Base-by-base conservation (phyloP, 2,888 invertebrate genomes). In the Drosophila greeni region DNA sequence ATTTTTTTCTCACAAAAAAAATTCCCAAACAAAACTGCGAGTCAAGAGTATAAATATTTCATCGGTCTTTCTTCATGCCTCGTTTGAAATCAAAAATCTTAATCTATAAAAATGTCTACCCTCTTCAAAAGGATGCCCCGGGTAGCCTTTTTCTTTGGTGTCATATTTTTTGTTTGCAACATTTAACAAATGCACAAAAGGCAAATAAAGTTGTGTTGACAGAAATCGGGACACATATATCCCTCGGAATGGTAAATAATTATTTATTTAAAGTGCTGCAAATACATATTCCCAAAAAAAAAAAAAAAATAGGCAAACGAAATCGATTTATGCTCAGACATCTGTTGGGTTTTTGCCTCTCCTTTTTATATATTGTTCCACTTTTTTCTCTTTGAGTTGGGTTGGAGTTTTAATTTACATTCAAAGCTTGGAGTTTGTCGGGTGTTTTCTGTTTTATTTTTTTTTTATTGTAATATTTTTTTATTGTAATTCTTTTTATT, bases 211-310 rank as follows among this genome's bases (percentile, higher is more conserved):
- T 56, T 61, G 29, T 64, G 60, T 43, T 57, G 39, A 20, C 40
- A 31, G 29, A 59, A 59, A 37, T 49, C 47, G 55, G 53, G 16
- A 49, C 48, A 24, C 42, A n/a, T 2, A 11, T 34, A 37, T 14
- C 24, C 43, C 18, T 42, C 36, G 3, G 11, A 39, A 40, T 59
- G 33, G 73, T 70, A 65, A 60, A 73, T 68, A 51, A 72, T 74
- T 71, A 62, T 66, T 58, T 66, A 72, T 77, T 75, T 55, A 54
- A 62, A 56, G 31, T 54, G 57, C 36, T 52, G 58, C 59, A 52
- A 0, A 26, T 26, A 24, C 59, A 52, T 62, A 52, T 67, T 34
- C 23, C 11, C 31, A 31, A n/a, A n/a, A n/a, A n/a, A n/a, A n/a
- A n/a, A 47, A 47, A 31, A 34, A 24, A 43, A 26, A 57, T 34